Base-by-base conservation (phyloP, 2,888 invertebrate species). In the Plagodis dolabraria region DNA sequence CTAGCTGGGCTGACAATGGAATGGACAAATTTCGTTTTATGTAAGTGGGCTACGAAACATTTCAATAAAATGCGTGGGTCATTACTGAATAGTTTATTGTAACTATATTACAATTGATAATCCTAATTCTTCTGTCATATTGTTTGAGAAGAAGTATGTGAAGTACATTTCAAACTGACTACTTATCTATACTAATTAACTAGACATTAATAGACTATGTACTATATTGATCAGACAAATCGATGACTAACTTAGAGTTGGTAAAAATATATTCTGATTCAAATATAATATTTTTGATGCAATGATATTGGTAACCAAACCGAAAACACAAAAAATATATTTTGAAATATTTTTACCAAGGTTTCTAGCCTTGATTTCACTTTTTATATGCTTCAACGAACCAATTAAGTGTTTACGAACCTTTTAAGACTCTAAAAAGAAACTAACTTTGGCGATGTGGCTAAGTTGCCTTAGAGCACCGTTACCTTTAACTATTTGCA, bases 401-500 rank as follows among this genome's bases (percentile, higher is more conserved):
- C 38, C 53, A 53, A 5, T 35, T 2, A 48, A 44, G 43, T 33
- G 7, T 22, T n/a, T n/a, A n/a, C n/a, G n/a, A n/a, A 22, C 5
- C 6, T 46, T 5, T 33, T 46, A 10, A 10, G 8, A 9, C 10
- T 45, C 44, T 22, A 7, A 36, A 36, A 36, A 36, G 5, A 36
- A 45, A 22, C 6, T 50, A 46, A 38, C 33, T 45, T 36, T 36
- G 12, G 9, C 8, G 36, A 22, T n/a, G 42, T 10, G 11, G 11
- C 12, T 33, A 12, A 34, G 12, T n/a, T 35, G 9, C 35, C 22
- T 35, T 34, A 34, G 9, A 44, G 12, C 35, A 12, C 7, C 12
- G 49, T 38, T 44, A 34, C 12, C 43, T 54, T 54, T 44, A 55
- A 57, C 57, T 53, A 63, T 62, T 68, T 68, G 51, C 66, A 59